A percentile compares a stretch with the other conserved stretches of the same genome.
phyloP scores from a whole-genome alignment of 2,113 vertebrate species.

The Gymnobelideus leadbeateri region DNA sequence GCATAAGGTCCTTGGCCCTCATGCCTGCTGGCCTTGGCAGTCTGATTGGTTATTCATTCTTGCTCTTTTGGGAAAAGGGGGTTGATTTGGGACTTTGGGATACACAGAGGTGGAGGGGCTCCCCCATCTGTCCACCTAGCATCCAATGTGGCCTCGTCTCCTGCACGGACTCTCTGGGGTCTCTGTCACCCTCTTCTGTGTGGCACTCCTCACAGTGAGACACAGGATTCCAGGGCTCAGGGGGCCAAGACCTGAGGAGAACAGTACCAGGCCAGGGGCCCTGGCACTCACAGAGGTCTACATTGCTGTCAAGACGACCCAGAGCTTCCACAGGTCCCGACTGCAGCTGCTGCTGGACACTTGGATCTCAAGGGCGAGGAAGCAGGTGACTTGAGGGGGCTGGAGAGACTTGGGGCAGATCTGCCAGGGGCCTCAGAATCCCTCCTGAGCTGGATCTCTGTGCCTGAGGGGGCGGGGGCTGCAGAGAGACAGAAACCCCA shows the following conservation, averaged over 20 bases:
- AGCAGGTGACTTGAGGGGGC: constrained; percentile 80
- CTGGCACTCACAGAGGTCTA: constrained; percentile 87
- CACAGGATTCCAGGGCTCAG: background rate
- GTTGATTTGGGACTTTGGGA: constrained; percentile 43
- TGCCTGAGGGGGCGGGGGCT: background rate
- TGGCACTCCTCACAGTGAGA: constrained; percentile 72
- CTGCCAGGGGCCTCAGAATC: background rate
- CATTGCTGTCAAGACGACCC: constrained; percentile 93
- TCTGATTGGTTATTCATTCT: constrained; percentile 15
- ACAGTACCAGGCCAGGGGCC: background rate
- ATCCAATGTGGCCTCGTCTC: constrained; percentile 71
- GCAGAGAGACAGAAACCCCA: background rate
- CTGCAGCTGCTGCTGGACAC: constrained; percentile 92
- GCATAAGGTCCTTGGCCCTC: background rate
- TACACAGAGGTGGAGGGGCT: background rate
- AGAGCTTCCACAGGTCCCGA: constrained; percentile 90
- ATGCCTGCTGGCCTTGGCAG: background rate
- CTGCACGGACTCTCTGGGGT: constrained; percentile 75
- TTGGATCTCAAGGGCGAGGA: constrained; percentile 91
- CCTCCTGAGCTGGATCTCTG: background rate
- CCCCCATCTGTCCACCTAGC: background rate
- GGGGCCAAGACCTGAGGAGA: background rate
- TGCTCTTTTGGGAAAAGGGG: background rate
- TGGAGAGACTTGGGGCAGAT: background rate
- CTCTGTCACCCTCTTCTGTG: constrained; percentile 50